These are phyloP conservation scores for Brachyptera risi DNA, from an alignment of 2,888 invertebrate species.

Conservation along the genomic window DNA sequence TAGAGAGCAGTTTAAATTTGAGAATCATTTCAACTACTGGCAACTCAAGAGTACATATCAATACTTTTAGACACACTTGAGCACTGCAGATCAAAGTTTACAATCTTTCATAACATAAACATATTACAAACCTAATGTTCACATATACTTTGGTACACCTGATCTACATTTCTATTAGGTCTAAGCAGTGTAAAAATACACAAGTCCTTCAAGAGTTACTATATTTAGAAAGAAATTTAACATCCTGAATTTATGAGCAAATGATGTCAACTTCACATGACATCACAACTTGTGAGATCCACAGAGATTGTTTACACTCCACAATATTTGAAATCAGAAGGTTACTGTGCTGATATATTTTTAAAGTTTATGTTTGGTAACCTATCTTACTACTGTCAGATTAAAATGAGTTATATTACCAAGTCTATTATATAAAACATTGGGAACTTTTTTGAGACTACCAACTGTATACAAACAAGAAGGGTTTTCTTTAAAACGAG, in stretches of 20 bases:
- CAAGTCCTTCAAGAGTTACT: not conserved
- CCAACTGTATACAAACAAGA: too few species aligned
- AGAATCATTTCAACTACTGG: too few species aligned
- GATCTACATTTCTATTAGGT: not conserved
- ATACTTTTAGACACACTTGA: slow-evolving; percentile 8
- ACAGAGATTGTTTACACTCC: not conserved
- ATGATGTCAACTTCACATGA: slow-evolving; percentile 11
- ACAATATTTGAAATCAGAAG: too few species aligned
- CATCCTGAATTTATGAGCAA: slow-evolving; percentile 19
- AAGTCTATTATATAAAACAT: too few species aligned
- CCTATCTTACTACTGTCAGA: too few species aligned
- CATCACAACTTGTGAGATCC: slow-evolving; percentile 4
- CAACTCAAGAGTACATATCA: not conserved
- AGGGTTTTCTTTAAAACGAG: too few species aligned
- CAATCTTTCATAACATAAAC: too few species aligned
- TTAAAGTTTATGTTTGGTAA: too few species aligned
- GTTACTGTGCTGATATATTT: too few species aligned
- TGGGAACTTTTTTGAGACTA: too few species aligned
- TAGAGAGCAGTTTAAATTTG: too few species aligned
- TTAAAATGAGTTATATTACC: too few species aligned
- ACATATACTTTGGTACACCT: not conserved
- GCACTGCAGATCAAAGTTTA: slow-evolving; percentile 9
- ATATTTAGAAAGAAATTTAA: slow-evolving; percentile 1
- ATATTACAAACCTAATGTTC: not conserved
- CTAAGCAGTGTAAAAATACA: not conserved